Percentiles rank a stretch among this genome's conserved stretches.
phyloP scores from a whole-genome alignment of 2,797 vertebrate species.

The Sebastes taczanowskii region DNA sequence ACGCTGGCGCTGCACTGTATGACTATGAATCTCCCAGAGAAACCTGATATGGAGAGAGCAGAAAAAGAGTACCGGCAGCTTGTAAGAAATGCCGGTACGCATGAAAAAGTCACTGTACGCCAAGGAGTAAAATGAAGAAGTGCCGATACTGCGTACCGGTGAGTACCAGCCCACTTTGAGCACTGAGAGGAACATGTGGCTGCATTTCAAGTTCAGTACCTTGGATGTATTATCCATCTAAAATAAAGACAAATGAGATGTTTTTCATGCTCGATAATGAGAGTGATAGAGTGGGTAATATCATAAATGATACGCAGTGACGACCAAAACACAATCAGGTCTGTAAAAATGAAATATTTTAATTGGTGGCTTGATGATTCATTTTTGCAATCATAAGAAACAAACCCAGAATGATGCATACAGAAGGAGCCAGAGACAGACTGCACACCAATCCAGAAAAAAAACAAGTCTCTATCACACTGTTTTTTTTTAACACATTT shows the following conservation, averaged over 20 bases:
- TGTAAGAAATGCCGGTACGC: no score
- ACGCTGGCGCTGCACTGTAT: no score
- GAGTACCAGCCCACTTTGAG: no score
- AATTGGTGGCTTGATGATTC: slow-evolving; percentile 84
- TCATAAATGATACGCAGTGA: slow-evolving; percentile 38
- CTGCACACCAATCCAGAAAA: slow-evolving; percentile 46
- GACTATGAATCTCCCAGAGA: no score
- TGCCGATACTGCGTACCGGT: no score
- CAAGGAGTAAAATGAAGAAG: no score
- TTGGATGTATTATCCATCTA: not conserved
- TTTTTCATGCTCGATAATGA: slow-evolving; percentile 10
- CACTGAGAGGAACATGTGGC: not conserved
- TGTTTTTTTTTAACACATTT: slow-evolving; percentile 31
- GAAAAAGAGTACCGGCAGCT: no score
- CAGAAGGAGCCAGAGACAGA: slow-evolving; percentile 67
- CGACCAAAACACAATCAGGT: slow-evolving; percentile 56
- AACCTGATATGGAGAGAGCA: no score
- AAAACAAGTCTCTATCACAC: slow-evolving; percentile 45
- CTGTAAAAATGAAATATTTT: slow-evolving; percentile 87
- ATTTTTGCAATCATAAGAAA: slow-evolving; percentile 82
- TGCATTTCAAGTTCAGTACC: slow-evolving; percentile 8
- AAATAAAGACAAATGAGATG: not conserved
- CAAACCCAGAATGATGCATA: slow-evolving; percentile 74
- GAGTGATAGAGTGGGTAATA: not conserved
- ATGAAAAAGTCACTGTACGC: no score